phyloP scores from a whole-genome alignment of 2,888 invertebrate species.

The Diarsia mendica region DNA sequence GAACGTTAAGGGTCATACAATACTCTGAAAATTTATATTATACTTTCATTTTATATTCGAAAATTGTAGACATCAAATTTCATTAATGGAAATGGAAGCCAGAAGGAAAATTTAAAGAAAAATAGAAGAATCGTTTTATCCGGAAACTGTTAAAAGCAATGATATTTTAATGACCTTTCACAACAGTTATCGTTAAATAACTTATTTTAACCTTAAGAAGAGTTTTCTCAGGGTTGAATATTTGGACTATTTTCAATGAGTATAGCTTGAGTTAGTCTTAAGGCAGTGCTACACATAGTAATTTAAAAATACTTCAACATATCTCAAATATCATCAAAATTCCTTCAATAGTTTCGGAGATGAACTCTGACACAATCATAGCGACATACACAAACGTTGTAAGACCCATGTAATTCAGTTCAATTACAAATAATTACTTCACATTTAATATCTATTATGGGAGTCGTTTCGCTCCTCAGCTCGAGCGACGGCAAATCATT shows the following conservation, averaged over 20 bases:
- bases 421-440: slow-evolving; percentile 47
- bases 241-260: no score
- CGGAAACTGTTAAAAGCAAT: background rate
- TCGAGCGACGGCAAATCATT: slow-evolving; percentile 37
- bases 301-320: background rate
- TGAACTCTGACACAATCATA: slow-evolving; percentile 2
- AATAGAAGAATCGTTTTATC: background rate
- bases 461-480: slow-evolving; percentile 34
- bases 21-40: slow-evolving; percentile 23
- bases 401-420: slow-evolving; percentile 43
- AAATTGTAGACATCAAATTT: background rate
- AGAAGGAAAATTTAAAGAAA: slow-evolving; percentile 2
- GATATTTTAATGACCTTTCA: background rate
- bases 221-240: no score
- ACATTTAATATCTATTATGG: slow-evolving; percentile 50
- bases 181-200: background rate
- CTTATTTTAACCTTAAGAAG: no score
- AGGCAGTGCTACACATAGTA: no score
- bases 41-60: slow-evolving; percentile 15
- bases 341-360: slow-evolving; percentile 11
- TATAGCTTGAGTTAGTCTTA: no score
- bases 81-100: background rate
- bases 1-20: slow-evolving; percentile 38
- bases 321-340: background rate
- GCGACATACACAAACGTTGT: background rate